A percentile compares a stretch with the other conserved stretches of the same genome.
Conservation (phyloP, 92 coral and sea anemone genomes). For the Anthopleura xanthogrammica region DNA sequence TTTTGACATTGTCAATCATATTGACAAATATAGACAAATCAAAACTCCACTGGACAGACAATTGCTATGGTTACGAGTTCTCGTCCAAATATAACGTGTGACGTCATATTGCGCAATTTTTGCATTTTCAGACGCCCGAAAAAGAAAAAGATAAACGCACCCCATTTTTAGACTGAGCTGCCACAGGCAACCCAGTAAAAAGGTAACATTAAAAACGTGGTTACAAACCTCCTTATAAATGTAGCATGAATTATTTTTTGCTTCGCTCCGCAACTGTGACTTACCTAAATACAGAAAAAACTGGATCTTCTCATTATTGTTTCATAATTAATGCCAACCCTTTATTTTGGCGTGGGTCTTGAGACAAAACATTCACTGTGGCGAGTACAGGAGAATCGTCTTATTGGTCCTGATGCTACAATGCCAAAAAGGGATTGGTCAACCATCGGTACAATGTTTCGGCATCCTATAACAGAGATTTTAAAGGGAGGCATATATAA, state of each 20-base stretch:
- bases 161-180: no score
- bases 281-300: background rate
- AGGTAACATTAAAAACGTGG: background rate
- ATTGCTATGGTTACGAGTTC: no score
- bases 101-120: no score
- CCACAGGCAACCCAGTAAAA: background rate
- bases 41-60: no score
- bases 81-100: no score
- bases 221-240: no score
- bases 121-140: no score
- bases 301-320: background rate
- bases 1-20: conserved; percentile 28
- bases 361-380: background rate
- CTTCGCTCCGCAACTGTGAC: background rate
- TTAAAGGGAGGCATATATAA: no score
- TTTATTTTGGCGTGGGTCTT: background rate
- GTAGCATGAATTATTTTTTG: background rate
- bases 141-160: no score
- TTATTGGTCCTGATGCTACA: background rate
- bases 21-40: no score
- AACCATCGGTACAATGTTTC: background rate
- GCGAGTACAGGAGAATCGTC: background rate
- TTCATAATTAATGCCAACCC: background rate
- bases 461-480: background rate
- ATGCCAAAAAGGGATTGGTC: background rate